Percentiles rank a stretch among this genome's conserved stretches.
Evolutionary conservation across 1,140 invertebrate species (phyloP).

Genomic region (Drosophila mojavensis): DNA sequence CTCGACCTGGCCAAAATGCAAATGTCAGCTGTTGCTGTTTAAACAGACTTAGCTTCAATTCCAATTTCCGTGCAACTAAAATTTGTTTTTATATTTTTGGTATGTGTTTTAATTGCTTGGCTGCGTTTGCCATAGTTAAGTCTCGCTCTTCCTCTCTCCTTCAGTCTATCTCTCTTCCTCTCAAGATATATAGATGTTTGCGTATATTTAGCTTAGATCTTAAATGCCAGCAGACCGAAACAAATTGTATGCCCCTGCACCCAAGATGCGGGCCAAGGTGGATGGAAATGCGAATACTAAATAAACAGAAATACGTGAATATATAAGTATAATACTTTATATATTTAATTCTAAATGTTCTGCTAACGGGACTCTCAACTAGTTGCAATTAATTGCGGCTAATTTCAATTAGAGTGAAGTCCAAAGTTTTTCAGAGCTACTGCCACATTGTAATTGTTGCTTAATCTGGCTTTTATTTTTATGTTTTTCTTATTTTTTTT

Average conservation of each 20-base stretch:
- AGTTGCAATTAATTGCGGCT: slow-evolving; percentile 61
- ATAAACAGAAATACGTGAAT: slow-evolving; percentile 8
- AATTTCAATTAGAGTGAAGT: slow-evolving; percentile 55
- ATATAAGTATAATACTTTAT: slow-evolving; percentile 19
- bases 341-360: slow-evolving; percentile 22
- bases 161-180: background rate
- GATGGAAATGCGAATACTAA: slow-evolving; percentile 29
- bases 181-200: background rate
- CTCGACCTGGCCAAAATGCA: slow-evolving; percentile 46
- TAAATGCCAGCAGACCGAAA: slow-evolving; percentile 75
- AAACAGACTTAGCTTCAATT: slow-evolving; percentile 18
- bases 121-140: slow-evolving; percentile 32
- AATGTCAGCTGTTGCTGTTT: slow-evolving; percentile 57
- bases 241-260: slow-evolving; percentile 63
- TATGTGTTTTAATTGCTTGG: slow-evolving; percentile 64
- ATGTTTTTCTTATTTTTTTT: background rate
- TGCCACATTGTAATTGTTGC: background rate
- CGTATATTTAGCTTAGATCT: slow-evolving; percentile 43
- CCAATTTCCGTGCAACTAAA: slow-evolving; percentile 37
- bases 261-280: slow-evolving; percentile 16
- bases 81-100: slow-evolving; percentile 32
- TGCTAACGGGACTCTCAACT: slow-evolving; percentile 54
- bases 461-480: background rate
- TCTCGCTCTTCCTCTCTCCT: background rate
- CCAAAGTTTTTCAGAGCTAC: slow-evolving; percentile 39